Evolutionary conservation across 2,888 invertebrate genomes (phyloP), one percentile per base, ranked within the genome.

Genomic region (Sceliomorpha sp.): DNA sequence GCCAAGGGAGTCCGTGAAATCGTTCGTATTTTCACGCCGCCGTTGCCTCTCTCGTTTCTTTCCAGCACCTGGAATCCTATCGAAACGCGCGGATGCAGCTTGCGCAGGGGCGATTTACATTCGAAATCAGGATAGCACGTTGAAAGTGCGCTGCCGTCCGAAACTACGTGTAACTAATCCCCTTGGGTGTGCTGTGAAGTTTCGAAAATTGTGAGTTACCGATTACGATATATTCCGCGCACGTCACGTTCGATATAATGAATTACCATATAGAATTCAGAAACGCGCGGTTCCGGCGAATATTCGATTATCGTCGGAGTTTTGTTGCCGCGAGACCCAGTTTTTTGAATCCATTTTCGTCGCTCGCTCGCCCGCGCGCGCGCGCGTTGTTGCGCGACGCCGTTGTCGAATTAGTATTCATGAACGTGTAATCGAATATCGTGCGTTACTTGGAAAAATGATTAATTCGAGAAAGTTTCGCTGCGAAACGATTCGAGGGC

Each of bases 51-150:
- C 39, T 47, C 48, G 50, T 42, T 55, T 55, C 50, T 42, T 64
- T 44, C 45, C 47, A 31, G 55, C 69, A 64, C 50, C 63, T 63
- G 55, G 47, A 48, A 39, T 45, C 13, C 13, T 13, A 50, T 40
- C 44, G 48, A 42, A 32, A 14, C 26, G 36, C 32, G 32, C 32
- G 48, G 26, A 24, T 26, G 20, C 31, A 40, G 26, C 31, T 15
- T 45, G 32, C 12, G 31, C 34, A 17, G 29, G 70, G 66, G 63
- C 79, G 77, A 84, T 81, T 82, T 79, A 76, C 82, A 81, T 80
- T 72, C 63, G 73, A 77, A 81, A 79, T 82, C 82, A 73, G 75
- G 48, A 70, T 56, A 58, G 63, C 70, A 66, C 70, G 55, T 59
- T 66, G 37, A 34, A 48, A 39, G 36, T 39, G 51, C 32, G 50